These are phyloP conservation scores for Corythoichthys haematopterus DNA, from an alignment of 2,113 vertebrate species.

Conservation along the genomic window DNA sequence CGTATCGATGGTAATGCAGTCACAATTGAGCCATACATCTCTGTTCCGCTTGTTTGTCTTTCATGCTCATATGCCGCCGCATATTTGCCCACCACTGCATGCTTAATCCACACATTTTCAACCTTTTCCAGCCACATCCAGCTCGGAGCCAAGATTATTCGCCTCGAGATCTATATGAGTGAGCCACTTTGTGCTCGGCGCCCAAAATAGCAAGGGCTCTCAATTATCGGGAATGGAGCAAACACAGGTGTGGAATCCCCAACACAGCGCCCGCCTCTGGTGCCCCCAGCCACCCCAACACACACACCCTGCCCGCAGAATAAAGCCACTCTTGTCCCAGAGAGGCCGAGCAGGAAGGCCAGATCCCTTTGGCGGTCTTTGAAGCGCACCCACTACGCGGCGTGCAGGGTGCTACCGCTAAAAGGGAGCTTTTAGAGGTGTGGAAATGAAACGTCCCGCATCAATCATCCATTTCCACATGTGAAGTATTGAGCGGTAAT, in stretches of 20 bases:
- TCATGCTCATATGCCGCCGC: constrained; percentile 23
- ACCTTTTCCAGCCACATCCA: constrained; percentile 63
- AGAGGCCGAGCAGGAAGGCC: constrained; percentile 60
- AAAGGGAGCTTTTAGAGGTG: constrained; percentile 67
- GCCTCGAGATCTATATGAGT: constrained; percentile 60
- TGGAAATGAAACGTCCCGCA: constrained; percentile 81
- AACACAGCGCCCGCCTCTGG: constrained; percentile 33
- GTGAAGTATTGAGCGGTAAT: constrained; percentile 78
- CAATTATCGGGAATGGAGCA: constrained; percentile 91
- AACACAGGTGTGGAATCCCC: constrained; percentile 89
- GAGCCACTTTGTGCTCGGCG: constrained; percentile 76
- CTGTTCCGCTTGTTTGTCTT: constrained; percentile 24
- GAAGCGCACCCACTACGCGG: constrained; percentile 71
- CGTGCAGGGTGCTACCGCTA: constrained; percentile 46
- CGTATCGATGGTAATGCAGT: constrained; percentile 3
- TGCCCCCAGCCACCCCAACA: constrained; percentile 13
- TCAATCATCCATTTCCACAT: constrained; percentile 86
- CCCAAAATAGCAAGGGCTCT: constrained; percentile 81
- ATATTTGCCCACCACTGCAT: constrained; percentile 35
- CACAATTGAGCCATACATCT: constrained; percentile 1
- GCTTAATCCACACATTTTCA: constrained; percentile 37
- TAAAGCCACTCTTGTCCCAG: constrained; percentile 76
- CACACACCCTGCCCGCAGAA: constrained; percentile 46
- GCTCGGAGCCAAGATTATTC: constrained; percentile 51
- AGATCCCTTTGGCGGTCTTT: constrained; percentile 61